Evolutionary conservation across 2,113 vertebrate genomes (phyloP).

Genomic region (Pterocles gutturalis): DNA sequence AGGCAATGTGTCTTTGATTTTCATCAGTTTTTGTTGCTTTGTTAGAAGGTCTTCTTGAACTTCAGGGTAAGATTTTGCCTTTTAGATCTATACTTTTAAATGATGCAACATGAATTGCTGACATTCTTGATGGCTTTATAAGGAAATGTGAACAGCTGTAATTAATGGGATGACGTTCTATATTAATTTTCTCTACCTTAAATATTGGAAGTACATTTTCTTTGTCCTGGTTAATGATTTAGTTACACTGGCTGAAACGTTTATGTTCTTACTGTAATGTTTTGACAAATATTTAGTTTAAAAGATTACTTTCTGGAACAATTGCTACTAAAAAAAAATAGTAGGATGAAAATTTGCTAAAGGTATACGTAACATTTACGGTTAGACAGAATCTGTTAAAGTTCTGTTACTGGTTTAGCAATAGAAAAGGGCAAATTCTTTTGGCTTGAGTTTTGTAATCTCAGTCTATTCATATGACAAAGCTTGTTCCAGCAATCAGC

Average conservation of each 20-base stretch:
- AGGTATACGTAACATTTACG: background rate
- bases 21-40: background rate
- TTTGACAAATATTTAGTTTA: background rate
- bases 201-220: background rate
- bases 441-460: background rate
- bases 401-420: background rate
- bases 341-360: background rate
- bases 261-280: background rate
- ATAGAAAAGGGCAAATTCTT: background rate
- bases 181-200: conserved; percentile 7
- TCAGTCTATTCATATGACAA: background rate
- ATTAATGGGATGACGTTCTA: background rate
- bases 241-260: background rate
- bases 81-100: background rate
- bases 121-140: background rate
- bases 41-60: background rate
- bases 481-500: background rate
- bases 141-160: background rate
- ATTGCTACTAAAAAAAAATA: background rate
- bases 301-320: background rate
- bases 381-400: background rate
- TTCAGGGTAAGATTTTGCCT: background rate
- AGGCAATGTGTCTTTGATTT: background rate
- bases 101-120: background rate
- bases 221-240: background rate